phyloP scores from a whole-genome alignment of 2,113 vertebrate genomes.

The Platysternon megacephalum region DNA sequence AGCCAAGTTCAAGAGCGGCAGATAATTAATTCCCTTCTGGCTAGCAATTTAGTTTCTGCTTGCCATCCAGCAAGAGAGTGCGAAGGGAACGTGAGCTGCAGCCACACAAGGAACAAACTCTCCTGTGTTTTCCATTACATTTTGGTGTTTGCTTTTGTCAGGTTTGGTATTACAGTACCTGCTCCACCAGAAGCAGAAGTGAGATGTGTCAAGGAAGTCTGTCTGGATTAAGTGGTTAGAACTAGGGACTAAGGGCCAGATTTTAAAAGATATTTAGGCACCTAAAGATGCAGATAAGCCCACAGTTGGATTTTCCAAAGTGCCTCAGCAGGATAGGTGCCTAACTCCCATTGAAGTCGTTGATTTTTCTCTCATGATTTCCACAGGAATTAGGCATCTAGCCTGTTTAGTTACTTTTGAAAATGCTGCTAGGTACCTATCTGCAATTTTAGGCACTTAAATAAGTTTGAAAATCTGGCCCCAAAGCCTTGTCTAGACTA shows the following conservation, averaged over 20 bases:
- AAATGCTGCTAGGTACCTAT: background rate
- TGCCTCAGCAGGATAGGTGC: background rate
- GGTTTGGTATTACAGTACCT: background rate
- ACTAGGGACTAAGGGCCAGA: fast-evolving
- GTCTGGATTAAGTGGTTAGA: background rate
- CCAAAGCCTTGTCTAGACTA: background rate
- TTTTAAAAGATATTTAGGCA: background rate
- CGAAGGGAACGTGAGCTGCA: background rate
- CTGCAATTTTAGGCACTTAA: background rate
- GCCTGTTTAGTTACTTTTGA: background rate
- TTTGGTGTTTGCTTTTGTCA: background rate
- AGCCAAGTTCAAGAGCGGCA: background rate
- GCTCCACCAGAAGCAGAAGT: background rate
- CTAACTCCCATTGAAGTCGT: background rate
- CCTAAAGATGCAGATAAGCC: background rate
- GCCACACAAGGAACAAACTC: conserved; percentile 2
- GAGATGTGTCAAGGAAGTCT: background rate
- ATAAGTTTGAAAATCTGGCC: background rate
- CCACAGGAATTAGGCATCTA: background rate
- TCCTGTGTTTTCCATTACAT: background rate
- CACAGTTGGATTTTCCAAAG: too few relatives aligned
- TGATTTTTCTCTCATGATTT: background rate
- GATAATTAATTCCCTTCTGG: background rate
- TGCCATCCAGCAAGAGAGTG: background rate
- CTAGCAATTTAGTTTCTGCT: background rate